Percentiles rank a stretch among this genome's conserved stretches.
Evolutionary conservation across 2,113 vertebrate genomes (phyloP).

Genomic region (Catharus minimus): DNA sequence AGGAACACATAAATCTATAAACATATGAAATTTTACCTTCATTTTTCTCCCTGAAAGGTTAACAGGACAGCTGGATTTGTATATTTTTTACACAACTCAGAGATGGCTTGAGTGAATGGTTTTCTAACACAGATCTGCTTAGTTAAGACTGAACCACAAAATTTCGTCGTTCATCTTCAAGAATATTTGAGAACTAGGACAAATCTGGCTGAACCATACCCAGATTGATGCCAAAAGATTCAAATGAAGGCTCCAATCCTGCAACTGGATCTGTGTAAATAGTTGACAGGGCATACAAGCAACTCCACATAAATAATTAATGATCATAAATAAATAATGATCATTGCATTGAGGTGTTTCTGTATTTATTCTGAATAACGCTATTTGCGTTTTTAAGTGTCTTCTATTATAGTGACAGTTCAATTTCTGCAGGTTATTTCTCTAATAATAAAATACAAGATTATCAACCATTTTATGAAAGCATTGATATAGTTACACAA

Average conservation of each 20-base stretch:
- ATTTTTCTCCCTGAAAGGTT: constrained; percentile 9
- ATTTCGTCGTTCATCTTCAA: background rate
- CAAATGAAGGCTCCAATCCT: constrained; percentile 61
- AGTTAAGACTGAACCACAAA: background rate
- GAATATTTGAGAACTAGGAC: background rate
- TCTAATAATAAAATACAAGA: background rate
- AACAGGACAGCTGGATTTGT: background rate
- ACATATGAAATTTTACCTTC: background rate
- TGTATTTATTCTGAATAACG: background rate
- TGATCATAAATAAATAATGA: constrained; percentile 40
- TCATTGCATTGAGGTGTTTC: background rate
- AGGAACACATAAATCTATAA: background rate
- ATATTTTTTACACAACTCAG: background rate
- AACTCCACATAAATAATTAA: constrained; percentile 16
- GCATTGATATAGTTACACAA: background rate
- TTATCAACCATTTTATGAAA: background rate
- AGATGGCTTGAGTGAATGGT: background rate
- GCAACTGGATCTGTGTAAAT: constrained; percentile 46
- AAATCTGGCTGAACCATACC: constrained; percentile 27
- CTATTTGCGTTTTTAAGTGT: background rate
- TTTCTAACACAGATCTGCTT: background rate
- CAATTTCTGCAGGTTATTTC: background rate
- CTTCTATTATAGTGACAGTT: background rate
- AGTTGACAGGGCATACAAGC: constrained; percentile 37
- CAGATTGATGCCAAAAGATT: constrained; percentile 34